These are phyloP conservation scores for Strigamia transsilvanica DNA, from an alignment of 2,888 invertebrate genomes.

Conservation along the genomic window DNA sequence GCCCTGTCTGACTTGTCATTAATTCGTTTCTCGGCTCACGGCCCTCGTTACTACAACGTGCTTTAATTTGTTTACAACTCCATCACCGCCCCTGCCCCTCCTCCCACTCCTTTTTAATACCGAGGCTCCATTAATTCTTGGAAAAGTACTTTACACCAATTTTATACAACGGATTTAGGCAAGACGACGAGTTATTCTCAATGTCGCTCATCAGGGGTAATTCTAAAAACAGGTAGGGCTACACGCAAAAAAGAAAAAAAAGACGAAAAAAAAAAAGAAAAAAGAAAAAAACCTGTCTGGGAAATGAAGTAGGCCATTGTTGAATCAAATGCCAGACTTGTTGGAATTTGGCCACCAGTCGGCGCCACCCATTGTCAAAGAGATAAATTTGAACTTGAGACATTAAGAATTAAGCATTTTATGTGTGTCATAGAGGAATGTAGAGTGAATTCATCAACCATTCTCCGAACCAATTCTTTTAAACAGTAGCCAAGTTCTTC, in stretches of 20 bases:
- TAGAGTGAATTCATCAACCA: background rate
- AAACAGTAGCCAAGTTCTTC: constrained; percentile 3
- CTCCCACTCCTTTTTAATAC: background rate
- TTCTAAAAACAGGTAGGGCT: constrained; percentile 10
- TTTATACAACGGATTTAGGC: background rate
- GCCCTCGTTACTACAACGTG: background rate
- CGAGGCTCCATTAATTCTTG: constrained; percentile 1
- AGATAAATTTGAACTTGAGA: constrained; percentile 9
- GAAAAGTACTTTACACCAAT: background rate
- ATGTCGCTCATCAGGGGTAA: constrained; percentile 29
- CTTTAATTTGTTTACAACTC: constrained; percentile 17
- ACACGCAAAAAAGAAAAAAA: background rate
- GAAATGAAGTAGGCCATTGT: constrained; percentile 21
- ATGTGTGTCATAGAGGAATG: constrained; percentile 23
- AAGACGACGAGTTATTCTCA: constrained; percentile 19
- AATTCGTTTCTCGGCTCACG: background rate
- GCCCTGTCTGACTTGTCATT: background rate
- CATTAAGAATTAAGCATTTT: constrained; percentile 27
- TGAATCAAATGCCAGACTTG: constrained; percentile 22
- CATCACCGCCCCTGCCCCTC: background rate
- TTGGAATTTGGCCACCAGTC: constrained; percentile 31
- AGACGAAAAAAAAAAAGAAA: background rate
- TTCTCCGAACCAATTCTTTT: constrained; percentile 9
- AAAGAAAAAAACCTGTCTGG: constrained; percentile 3
- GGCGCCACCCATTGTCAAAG: constrained; percentile 31